Conservation (phyloP, 2,113 vertebrate species). For the Oryctolagus cuniculus region DNA sequence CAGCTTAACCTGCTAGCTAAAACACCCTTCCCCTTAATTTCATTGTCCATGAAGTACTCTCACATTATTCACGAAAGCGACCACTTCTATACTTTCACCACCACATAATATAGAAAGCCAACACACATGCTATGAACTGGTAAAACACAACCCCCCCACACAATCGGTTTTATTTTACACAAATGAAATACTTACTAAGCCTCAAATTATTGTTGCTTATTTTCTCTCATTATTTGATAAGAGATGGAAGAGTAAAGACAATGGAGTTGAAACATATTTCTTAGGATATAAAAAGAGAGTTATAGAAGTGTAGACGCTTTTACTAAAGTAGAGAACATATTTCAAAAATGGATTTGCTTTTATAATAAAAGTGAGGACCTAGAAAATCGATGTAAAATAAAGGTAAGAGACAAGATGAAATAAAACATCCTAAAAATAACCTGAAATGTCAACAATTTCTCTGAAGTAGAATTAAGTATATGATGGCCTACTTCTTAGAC, state of each 20-base stretch:
- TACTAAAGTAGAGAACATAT: slow-evolving; percentile 20
- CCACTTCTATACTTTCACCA: not conserved
- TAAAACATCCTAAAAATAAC: slow-evolving; percentile 52
- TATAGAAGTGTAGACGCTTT: not conserved
- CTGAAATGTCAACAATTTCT: slow-evolving; percentile 62
- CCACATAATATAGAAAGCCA: not conserved
- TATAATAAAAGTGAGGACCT: not conserved
- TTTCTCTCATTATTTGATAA: slow-evolving; percentile 46
- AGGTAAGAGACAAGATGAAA: not conserved
- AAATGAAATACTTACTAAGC: slow-evolving; percentile 10
- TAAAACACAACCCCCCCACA: not conserved
- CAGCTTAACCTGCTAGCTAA: too few species aligned
- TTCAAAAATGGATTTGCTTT: slow-evolving; percentile 18
- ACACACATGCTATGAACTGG: not conserved
- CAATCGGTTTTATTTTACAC: slow-evolving; percentile 16
- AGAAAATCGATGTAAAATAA: slow-evolving; percentile 58
- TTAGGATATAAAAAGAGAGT: not conserved
- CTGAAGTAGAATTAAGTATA: slow-evolving; percentile 57
- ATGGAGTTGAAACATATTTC: not conserved
- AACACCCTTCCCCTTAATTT: too few species aligned
- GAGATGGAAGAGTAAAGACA: not conserved
- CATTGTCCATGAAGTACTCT: too few species aligned
- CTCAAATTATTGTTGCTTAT: not conserved
- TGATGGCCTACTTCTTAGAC: slow-evolving; percentile 22
- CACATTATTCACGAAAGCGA: not conserved